These are phyloP conservation scores for Hippocampus comes DNA, from an alignment of 2,113 vertebrate species.

Conservation along the genomic window DNA sequence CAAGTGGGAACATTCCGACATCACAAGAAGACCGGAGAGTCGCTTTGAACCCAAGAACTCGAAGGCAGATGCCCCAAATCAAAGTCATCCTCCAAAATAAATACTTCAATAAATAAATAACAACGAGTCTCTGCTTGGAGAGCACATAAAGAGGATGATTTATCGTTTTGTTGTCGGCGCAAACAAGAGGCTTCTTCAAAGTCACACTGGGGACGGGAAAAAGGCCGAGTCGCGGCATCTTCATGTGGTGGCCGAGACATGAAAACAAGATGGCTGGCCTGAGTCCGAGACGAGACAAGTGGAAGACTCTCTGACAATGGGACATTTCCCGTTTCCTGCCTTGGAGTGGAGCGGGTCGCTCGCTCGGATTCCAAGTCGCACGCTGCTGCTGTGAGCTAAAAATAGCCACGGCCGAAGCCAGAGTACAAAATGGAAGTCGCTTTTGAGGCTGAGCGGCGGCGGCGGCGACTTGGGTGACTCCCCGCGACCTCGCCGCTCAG, in stretches of 20 bases:
- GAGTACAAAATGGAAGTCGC: constrained; percentile 52
- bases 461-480: constrained; percentile 9
- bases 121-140: background rate
- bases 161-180: background rate
- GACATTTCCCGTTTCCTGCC: constrained; percentile 8
- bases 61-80: background rate
- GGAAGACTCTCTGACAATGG: constrained; percentile 16
- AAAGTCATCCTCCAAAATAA: background rate
- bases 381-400: constrained; percentile 49
- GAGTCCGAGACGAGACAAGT: constrained; percentile 8
- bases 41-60: background rate
- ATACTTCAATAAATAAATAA: background rate
- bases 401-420: constrained; percentile 54
- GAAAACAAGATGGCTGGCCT: constrained; percentile 13
- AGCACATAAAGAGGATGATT: background rate
- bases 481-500: background rate
- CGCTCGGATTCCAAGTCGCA: constrained; percentile 23
- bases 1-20: background rate
- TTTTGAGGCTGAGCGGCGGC: constrained; percentile 13
- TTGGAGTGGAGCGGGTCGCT: background rate
- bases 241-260: constrained; percentile 13
- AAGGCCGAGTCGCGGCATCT: background rate
- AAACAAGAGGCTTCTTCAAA: constrained; percentile 7
- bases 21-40: background rate
- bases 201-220: constrained; percentile 15